phyloP scores from a whole-genome alignment of 2,888 invertebrate species.

The Baronia brevicornis region DNA sequence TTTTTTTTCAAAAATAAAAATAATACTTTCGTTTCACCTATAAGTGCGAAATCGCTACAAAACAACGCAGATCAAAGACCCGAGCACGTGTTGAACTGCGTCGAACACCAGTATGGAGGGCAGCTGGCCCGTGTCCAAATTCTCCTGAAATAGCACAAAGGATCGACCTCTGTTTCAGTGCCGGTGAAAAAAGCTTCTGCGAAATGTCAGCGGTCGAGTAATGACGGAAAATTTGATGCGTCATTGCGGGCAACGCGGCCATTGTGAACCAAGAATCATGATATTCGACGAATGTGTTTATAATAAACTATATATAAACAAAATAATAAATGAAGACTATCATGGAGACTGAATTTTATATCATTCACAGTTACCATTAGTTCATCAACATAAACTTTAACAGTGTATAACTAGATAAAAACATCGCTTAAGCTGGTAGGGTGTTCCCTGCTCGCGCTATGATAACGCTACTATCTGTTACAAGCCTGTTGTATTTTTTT shows the following conservation, averaged over 20 bases:
- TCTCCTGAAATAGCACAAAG: slow-evolving; percentile 75
- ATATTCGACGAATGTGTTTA: neutral
- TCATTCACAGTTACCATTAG: too few relatives aligned
- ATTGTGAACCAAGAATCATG: neutral
- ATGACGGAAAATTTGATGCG: slow-evolving; percentile 59
- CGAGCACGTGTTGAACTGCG: slow-evolving; percentile 48
- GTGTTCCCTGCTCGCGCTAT: too few relatives aligned
- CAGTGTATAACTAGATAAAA: too few relatives aligned
- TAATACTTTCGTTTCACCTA: slow-evolving; percentile 5
- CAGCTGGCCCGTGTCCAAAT: slow-evolving; percentile 59
- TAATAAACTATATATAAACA: neutral
- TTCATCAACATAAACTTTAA: too few relatives aligned
- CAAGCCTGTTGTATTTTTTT: too few relatives aligned
- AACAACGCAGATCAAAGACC: slow-evolving; percentile 46
- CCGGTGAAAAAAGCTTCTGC: slow-evolving; percentile 59
- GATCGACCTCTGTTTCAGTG: slow-evolving; percentile 56
- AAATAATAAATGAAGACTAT: slow-evolving; percentile 1
- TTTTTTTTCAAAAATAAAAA: too few relatives aligned
- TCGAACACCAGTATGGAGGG: slow-evolving; percentile 38
- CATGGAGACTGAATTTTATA: too few relatives aligned
- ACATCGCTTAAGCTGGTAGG: too few relatives aligned
- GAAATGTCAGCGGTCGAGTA: slow-evolving; percentile 54
- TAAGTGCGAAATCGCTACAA: slow-evolving; percentile 27
- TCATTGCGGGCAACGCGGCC: slow-evolving; percentile 28
- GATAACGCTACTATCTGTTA: too few relatives aligned